Evolutionary conservation across 2,113 vertebrate genomes (phyloP).

Genomic region (Naja naja): DNA sequence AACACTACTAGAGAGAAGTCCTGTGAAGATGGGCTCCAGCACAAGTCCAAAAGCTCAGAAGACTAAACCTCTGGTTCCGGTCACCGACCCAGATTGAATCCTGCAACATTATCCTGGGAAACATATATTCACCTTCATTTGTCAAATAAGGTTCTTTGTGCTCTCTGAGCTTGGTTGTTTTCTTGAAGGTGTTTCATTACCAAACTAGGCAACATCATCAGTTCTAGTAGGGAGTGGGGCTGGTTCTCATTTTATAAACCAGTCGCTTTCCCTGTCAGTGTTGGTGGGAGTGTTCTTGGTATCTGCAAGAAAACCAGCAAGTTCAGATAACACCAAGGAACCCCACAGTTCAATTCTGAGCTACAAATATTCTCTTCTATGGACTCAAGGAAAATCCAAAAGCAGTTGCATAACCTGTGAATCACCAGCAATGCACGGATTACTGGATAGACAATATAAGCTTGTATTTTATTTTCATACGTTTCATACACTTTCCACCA

Average conservation of each 20-base stretch:
- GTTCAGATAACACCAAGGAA: neutral
- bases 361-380: neutral
- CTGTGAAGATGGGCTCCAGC: neutral
- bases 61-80: neutral
- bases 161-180: neutral
- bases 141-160: neutral
- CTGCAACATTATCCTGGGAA: neutral
- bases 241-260: neutral
- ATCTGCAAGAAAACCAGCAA: no score
- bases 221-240: neutral
- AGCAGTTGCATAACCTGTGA: neutral
- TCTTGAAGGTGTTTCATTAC: neutral
- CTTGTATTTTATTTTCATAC: neutral
- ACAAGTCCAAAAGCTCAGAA: neutral
- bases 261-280: neutral
- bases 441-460: neutral
- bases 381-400: neutral
- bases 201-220: neutral
- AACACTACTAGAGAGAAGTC: neutral
- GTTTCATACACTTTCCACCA: neutral
- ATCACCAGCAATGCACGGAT: neutral
- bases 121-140: neutral
- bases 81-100: neutral
- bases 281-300: neutral
- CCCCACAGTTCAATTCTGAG: neutral